Evolutionary conservation across 2,113 vertebrate genomes (phyloP).

Genomic region (Condylura cristata): DNA sequence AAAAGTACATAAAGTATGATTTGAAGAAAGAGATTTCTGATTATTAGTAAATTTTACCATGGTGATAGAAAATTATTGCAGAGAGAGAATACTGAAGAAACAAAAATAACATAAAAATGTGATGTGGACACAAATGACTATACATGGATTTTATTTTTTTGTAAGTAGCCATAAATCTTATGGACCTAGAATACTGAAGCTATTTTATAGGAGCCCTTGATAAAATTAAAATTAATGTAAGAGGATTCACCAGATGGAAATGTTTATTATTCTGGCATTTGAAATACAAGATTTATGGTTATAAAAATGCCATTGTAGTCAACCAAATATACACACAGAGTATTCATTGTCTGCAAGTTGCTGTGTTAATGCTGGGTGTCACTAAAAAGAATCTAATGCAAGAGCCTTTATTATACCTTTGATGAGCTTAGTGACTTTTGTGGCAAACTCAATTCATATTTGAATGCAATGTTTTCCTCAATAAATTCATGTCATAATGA

Average conservation of each 20-base stretch:
- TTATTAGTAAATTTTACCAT: neutral
- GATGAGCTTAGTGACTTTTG: slow-evolving; percentile 36
- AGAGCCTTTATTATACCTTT: neutral
- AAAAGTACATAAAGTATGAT: neutral
- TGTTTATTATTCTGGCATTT: neutral
- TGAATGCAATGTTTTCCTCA: slow-evolving; percentile 56
- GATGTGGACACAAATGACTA: neutral
- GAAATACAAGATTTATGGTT: slow-evolving; percentile 33
- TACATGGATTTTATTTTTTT: neutral
- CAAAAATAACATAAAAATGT: neutral
- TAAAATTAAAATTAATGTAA: slow-evolving; percentile 18
- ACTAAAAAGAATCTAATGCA: neutral
- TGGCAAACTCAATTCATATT: slow-evolving; percentile 53
- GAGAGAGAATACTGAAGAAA: neutral
- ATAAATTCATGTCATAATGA: slow-evolving; percentile 66
- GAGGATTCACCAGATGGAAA: neutral
- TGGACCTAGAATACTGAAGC: neutral
- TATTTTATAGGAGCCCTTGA: neutral
- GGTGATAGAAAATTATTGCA: neutral
- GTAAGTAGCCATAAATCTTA: neutral
- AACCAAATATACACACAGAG: neutral
- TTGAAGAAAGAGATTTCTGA: neutral
- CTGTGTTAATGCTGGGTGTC: neutral
- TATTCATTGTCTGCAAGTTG: neutral
- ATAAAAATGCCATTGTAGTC: neutral